Evolutionary conservation across 2,113 vertebrate genomes (phyloP).

Genomic region (Synodontis membranacea): DNA sequence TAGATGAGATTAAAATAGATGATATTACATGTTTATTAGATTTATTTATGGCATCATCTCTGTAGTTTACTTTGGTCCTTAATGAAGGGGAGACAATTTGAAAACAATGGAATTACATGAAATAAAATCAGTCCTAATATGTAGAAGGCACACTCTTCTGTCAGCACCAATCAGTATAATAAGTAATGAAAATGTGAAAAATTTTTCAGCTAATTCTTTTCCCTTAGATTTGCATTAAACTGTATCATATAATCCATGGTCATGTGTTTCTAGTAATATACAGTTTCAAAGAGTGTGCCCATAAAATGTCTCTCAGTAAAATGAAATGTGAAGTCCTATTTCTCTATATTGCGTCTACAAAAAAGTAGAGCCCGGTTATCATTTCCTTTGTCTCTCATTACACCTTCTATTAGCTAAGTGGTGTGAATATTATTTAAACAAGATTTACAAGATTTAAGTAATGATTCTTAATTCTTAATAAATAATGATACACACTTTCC

Average conservation of each 20-base stretch:
- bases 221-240: neutral
- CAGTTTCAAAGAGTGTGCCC: neutral
- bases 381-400: neutral
- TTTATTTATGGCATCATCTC: constrained; percentile 64
- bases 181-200: constrained; percentile 34
- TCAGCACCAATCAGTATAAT: constrained; percentile 43
- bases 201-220: neutral
- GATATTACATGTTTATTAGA: constrained; percentile 71
- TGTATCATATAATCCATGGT: neutral
- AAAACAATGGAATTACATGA: constrained; percentile 54
- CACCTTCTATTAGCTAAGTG: neutral
- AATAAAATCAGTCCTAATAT: constrained; percentile 53
- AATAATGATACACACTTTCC: neutral
- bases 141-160: constrained; percentile 44
- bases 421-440: neutral
- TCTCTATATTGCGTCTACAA: neutral
- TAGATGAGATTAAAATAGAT: constrained; percentile 72
- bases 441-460: neutral
- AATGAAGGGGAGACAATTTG: constrained; percentile 60
- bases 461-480: neutral
- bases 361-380: neutral
- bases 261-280: neutral
- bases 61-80: constrained; percentile 60
- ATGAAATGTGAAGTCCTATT: neutral
- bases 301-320: neutral